Conservation (phyloP, 2,113 vertebrate species). For the Calonectris borealis region DNA sequence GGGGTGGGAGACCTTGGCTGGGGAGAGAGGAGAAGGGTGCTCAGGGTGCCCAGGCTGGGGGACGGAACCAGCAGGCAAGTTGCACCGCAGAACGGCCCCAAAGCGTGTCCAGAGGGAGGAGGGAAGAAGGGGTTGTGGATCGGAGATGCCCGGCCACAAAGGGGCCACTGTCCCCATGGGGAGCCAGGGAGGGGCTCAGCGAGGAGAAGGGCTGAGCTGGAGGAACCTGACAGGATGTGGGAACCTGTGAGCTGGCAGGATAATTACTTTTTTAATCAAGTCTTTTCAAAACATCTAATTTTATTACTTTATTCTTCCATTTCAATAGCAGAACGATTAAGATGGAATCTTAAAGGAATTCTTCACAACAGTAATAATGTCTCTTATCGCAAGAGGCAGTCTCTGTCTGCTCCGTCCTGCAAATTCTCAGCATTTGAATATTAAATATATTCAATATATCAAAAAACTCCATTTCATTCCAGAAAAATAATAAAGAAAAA, state of each 20-base stretch:
- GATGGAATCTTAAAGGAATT: constrained; percentile 71
- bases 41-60: rapidly evolving
- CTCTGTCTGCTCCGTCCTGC: constrained; percentile 45
- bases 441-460: constrained; percentile 51
- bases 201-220: not conserved
- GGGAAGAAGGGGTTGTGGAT: not conserved
- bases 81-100: not conserved
- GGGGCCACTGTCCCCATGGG: not conserved
- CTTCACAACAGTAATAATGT: constrained; percentile 56
- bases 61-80: not conserved
- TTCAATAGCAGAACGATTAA: constrained; percentile 68
- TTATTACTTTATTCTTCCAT: constrained; percentile 71
- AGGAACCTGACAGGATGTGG: not conserved
- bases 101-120: not conserved
- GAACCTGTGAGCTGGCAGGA: not conserved
- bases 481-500: constrained; percentile 32
- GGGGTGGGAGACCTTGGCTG: rapidly evolving
- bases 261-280: constrained; percentile 74
- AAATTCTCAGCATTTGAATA: constrained; percentile 67
- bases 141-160: not conserved
- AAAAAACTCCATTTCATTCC: constrained; percentile 58
- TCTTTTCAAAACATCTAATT: constrained; percentile 63
- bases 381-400: constrained; percentile 63
- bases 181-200: rapidly evolving
- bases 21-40: not conserved